phyloP scores from a whole-genome alignment of 2,888 invertebrate species.

The Sympetrum striolatum region DNA sequence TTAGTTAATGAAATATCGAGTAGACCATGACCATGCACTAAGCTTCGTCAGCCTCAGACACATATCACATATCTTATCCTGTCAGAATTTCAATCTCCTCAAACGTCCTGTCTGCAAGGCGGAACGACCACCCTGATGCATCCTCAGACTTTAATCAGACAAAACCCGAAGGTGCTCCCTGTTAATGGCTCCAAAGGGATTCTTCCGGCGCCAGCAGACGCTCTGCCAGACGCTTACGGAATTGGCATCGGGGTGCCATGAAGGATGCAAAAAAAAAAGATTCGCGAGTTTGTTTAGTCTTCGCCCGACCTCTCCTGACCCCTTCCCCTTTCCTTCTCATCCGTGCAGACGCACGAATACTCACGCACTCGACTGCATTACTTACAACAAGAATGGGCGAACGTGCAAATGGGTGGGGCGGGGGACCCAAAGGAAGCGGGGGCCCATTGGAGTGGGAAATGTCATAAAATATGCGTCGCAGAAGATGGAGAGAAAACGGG shows the following conservation, averaged over 20 bases:
- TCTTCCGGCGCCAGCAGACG: background rate
- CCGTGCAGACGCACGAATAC: background rate
- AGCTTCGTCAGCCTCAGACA: no score
- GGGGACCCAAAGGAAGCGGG: background rate
- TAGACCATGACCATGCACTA: no score
- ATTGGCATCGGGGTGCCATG: background rate
- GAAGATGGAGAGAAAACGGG: background rate
- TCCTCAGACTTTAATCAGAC: background rate
- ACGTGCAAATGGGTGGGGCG: background rate
- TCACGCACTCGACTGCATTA: background rate
- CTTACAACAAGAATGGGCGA: background rate
- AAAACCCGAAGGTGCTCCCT: background rate
- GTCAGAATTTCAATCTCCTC: no score
- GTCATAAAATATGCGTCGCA: background rate
- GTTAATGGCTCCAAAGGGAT: background rate
- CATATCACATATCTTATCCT: no score
- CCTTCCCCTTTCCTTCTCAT: background rate
- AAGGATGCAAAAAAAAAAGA: background rate
- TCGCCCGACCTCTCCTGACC: background rate
- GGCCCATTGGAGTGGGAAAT: background rate
- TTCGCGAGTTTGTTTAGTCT: conserved; percentile 24
- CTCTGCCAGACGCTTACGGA: background rate
- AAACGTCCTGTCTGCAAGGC: background rate
- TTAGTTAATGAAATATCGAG: no score
- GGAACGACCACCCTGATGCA: background rate